Evolutionary conservation across 2,888 invertebrate genomes (phyloP), one percentile per base, ranked within the genome.

Genomic region (Leptinotarsa juncta): DNA sequence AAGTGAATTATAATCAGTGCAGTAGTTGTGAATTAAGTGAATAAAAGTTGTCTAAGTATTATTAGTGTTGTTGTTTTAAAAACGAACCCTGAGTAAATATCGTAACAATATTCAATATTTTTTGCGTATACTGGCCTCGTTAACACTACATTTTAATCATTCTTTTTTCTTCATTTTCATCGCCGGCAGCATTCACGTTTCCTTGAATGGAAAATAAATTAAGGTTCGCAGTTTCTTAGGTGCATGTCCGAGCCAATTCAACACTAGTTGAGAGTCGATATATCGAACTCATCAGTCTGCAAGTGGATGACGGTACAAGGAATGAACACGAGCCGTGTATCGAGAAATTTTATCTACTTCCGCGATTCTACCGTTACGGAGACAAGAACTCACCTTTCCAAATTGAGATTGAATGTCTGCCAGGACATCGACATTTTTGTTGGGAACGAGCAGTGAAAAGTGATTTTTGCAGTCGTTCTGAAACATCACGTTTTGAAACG

Each of bases 331-430:
- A 74, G 74, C 74, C 67, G 42, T 67, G 67, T 65, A 70, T 67
- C 66, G 48, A 55, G 73, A 57, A 73, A 70, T 66, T 62, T 49
- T 74, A 71, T 72, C 68, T 68, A 73, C 72, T 75, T 72, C 71
- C 66, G 62, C 65, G 69, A 71, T 67, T 68, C 67, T 70, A 72
- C 75, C 72, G 72, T 75, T 75, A 72, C 42, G 15, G 32, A 42
- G 62, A 42, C 62, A n/a, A 62, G 60, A 62, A 62, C 16, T 62
- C 62, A 42, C 62, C 42, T 62, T 62, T 62, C 42, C 62, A 26
- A 62, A 62, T 62, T 62, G 62, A 62, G 62, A 62, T 60, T 60
- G 42, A 62, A 57, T 57, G 18, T 14, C 57, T 57, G 12, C 18
- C 57, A 57, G 20, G 57, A 18, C 62, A 62, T 62, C n/a, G 62